Evolutionary conservation across 1,140 invertebrate genomes (phyloP).

Genomic region (Heliconius congener): DNA sequence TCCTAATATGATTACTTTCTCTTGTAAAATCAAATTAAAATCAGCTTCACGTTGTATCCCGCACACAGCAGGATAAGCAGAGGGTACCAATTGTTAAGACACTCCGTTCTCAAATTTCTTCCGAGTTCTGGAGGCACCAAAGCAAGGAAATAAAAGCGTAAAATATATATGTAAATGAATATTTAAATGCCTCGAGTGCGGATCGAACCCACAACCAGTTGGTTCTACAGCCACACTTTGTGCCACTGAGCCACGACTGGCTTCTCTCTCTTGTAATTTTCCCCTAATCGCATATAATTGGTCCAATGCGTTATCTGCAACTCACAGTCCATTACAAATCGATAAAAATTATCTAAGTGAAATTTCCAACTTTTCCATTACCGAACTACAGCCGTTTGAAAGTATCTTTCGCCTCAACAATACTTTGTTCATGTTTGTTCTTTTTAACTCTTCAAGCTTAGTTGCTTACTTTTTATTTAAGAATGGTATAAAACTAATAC

Average conservation of each 20-base stretch:
- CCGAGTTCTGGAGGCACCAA: too few relatives aligned
- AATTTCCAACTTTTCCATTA: constrained; percentile 59
- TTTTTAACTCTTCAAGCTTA: constrained; percentile 54
- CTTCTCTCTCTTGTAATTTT: not conserved
- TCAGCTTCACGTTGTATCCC: too few relatives aligned
- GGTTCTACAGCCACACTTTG: too few relatives aligned
- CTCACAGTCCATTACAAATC: constrained; percentile 31
- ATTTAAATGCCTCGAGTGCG: too few relatives aligned
- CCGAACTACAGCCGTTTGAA: constrained; percentile 48
- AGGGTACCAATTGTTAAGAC: too few relatives aligned
- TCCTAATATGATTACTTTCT: too few relatives aligned
- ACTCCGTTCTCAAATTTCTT: too few relatives aligned
- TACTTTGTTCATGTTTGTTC: constrained; percentile 52
- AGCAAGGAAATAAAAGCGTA: too few relatives aligned
- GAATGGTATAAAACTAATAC: constrained; percentile 69
- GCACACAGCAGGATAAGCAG: too few relatives aligned
- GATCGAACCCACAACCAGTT: too few relatives aligned
- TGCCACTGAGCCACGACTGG: too few relatives aligned
- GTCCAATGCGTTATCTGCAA: not conserved
- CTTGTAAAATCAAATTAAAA: not conserved
- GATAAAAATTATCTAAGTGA: constrained; percentile 42
- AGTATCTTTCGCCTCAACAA: constrained; percentile 60
- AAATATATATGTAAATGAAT: too few relatives aligned
- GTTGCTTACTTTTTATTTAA: constrained; percentile 58
- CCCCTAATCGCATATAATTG: not conserved